Percentiles rank a stretch among this genome's conserved stretches.
Evolutionary conservation across 23 tunicate genomes (phyloP).

Genomic region (Halocynthia roretzi): DNA sequence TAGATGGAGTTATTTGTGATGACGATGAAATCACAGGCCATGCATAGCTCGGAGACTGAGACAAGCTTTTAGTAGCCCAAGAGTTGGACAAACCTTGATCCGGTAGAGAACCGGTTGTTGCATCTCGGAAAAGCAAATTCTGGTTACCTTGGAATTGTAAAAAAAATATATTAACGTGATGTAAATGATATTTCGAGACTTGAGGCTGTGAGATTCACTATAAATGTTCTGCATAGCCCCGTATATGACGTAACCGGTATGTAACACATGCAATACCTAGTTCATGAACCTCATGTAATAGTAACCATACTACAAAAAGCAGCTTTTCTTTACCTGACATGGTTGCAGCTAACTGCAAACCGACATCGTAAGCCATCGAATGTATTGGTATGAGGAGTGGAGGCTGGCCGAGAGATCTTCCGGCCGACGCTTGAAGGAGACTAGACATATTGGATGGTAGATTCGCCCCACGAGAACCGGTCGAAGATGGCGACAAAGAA

Average conservation of each 20-base stretch:
- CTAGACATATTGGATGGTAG: slow-evolving; percentile 58
- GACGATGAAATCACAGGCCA: neutral
- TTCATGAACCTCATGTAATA: neutral
- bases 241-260: no score
- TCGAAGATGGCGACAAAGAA: slow-evolving; percentile 4
- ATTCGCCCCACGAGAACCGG: neutral
- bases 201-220: neutral
- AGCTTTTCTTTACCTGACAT: slow-evolving; percentile 24
- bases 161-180: neutral
- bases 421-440: slow-evolving; percentile 37
- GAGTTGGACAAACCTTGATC: no score
- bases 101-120: neutral
- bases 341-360: slow-evolving; percentile 60
- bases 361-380: slow-evolving; percentile 68
- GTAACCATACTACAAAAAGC: neutral
- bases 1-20: no score
- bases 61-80: no score
- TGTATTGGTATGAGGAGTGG: slow-evolving; percentile 82
- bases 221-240: neutral
- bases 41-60: neutral
- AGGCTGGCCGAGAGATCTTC: slow-evolving; percentile 42
- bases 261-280: neutral
- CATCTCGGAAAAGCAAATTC: neutral
- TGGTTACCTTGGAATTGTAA: slow-evolving; percentile 1
- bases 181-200: neutral